Percentiles rank a stretch among this genome's conserved stretches.
Conservation (phyloP, 64 coral and sea anemone genomes). For the Exaiptasia diaphana region DNA sequence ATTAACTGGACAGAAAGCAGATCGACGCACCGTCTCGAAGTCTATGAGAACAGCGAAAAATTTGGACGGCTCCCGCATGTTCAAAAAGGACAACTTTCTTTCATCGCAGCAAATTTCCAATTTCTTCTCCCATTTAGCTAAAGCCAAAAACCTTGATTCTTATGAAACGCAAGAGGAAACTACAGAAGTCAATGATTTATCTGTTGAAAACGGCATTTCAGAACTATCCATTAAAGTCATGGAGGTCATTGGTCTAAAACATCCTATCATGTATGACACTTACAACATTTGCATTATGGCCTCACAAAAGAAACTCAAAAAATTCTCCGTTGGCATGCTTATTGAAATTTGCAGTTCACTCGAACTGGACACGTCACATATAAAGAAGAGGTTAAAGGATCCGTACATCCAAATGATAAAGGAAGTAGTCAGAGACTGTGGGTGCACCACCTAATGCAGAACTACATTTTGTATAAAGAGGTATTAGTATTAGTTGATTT, state of each 20-base stretch:
- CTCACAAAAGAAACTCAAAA: neutral
- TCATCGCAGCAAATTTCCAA: neutral
- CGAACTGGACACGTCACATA: neutral
- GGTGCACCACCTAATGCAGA: neutral
- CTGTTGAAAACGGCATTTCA: neutral
- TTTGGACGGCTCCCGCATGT: constrained; percentile 7
- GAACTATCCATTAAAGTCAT: neutral
- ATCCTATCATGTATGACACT: neutral
- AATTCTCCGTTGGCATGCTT: neutral
- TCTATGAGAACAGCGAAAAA: neutral
- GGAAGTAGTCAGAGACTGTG: neutral
- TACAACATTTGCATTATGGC: neutral
- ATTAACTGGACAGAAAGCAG: constrained; percentile 45
- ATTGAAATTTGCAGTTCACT: neutral
- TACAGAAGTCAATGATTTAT: too few species aligned
- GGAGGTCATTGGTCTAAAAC: neutral
- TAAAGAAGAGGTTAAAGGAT: neutral
- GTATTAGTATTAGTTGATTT: too few species aligned
- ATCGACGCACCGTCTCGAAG: constrained; percentile 38
- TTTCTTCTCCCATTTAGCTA: neutral
- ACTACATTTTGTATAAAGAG: too few species aligned
- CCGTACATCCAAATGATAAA: neutral
- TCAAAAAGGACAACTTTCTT: neutral
- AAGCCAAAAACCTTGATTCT: neutral
- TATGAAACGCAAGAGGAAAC: too few species aligned